Evolutionary conservation across 2,797 vertebrate species (phyloP).

Genomic region (Melanotaenia nigrans): DNA sequence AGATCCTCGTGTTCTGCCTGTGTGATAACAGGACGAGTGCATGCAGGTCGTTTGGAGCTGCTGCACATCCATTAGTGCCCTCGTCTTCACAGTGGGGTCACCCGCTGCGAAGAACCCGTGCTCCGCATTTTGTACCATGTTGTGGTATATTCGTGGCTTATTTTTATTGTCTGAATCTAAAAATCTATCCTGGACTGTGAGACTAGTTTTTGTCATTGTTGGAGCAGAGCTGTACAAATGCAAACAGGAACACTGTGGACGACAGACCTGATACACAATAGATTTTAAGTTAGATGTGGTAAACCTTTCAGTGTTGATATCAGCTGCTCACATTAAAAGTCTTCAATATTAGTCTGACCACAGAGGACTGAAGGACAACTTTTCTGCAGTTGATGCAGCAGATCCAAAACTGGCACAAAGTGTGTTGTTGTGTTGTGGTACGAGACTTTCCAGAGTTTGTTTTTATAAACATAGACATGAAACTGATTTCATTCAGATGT

Average conservation of each 20-base stretch:
- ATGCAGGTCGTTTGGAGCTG: constrained; percentile 37
- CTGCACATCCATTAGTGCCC: constrained; percentile 74
- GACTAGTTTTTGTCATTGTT: constrained; percentile 3
- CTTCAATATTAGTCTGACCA: too few species aligned
- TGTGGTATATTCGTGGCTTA: constrained; percentile 17
- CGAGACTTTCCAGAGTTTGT: too few species aligned
- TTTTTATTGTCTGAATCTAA: constrained; percentile 15
- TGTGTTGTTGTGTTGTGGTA: too few species aligned
- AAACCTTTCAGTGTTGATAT: neutral
- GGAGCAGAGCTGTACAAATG: neutral
- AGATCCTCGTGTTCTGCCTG: constrained; percentile 17
- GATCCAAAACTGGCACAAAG: too few species aligned
- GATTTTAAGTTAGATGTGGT: neutral
- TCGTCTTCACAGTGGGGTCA: constrained; percentile 61
- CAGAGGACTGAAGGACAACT: too few species aligned
- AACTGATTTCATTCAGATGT: too few species aligned
- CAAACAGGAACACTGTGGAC: neutral
- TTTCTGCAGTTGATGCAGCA: too few species aligned
- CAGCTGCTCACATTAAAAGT: too few species aligned
- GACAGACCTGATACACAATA: neutral
- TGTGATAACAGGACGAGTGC: constrained; percentile 49
- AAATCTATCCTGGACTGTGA: neutral
- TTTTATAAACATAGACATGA: too few species aligned
- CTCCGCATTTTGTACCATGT: constrained; percentile 25
- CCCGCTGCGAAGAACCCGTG: constrained; percentile 47